phyloP scores from a whole-genome alignment of 2,797 vertebrate species.

The Xenentodon cancila region DNA sequence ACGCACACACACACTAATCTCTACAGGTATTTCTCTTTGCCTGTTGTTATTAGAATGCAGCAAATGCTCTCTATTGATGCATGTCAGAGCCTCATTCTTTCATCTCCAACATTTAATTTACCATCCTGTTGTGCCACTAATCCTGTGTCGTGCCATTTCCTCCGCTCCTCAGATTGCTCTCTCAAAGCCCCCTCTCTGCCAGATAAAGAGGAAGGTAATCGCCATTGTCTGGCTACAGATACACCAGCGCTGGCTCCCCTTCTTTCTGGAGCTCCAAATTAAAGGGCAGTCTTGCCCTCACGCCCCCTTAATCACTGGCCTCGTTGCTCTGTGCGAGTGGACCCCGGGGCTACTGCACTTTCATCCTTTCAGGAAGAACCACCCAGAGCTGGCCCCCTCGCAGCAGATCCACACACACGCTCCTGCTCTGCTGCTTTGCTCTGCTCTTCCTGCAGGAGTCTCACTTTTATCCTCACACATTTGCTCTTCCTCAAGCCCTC shows the following conservation, averaged over 20 bases:
- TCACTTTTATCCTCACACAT: slow-evolving; percentile 51
- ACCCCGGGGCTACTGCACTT: slow-evolving; percentile 84
- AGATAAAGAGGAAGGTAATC: slow-evolving; percentile 99
- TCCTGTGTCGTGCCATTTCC: slow-evolving; percentile 98
- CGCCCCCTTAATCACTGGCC: slow-evolving; percentile 87
- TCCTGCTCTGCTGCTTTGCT: slow-evolving; percentile 38
- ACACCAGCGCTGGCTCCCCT: slow-evolving; percentile 86
- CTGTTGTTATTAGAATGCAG: slow-evolving; percentile 87
- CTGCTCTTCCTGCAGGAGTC: slow-evolving; percentile 41
- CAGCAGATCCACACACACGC: slow-evolving; percentile 65
- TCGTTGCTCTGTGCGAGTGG: slow-evolving; percentile 82
- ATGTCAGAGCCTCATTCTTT: slow-evolving; percentile 91
- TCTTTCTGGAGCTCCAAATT: slow-evolving; percentile 86
- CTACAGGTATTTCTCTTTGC: slow-evolving; percentile 88
- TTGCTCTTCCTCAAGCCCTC: slow-evolving; percentile 47
- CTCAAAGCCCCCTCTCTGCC: slow-evolving; percentile 95
- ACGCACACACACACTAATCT: slow-evolving; percentile 79
- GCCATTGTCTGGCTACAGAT: slow-evolving; percentile 96
- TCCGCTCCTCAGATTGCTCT: slow-evolving; percentile 96
- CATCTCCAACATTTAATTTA: slow-evolving; percentile 99
- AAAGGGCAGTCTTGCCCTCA: slow-evolving; percentile 86
- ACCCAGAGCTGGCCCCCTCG: slow-evolving; percentile 73
- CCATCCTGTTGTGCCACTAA: slow-evolving; percentile 94
- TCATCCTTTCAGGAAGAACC: slow-evolving; percentile 82
- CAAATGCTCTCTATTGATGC: slow-evolving; percentile 88